Conservation (phyloP, 2,113 vertebrate genomes). For the Paradoxurus hermaphroditus region DNA sequence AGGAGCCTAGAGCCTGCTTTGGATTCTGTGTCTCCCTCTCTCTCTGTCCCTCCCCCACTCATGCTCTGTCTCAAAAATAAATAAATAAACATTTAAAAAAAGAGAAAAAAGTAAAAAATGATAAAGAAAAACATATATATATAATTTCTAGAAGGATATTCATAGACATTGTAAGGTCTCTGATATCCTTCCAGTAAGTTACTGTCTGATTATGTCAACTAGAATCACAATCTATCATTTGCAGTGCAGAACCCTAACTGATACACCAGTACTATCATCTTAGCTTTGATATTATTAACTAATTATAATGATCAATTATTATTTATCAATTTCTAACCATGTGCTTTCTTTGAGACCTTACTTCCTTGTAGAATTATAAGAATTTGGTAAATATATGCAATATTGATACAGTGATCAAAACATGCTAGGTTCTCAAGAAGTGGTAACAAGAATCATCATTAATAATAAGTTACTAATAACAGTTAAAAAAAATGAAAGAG, state of each 20-base stretch:
- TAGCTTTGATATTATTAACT: background rate
- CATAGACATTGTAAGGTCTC: background rate
- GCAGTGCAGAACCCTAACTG: background rate
- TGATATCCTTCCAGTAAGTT: background rate
- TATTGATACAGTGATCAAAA: background rate
- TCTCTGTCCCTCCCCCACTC: too few species aligned
- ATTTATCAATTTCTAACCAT: background rate
- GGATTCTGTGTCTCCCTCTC: too few species aligned
- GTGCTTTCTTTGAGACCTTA: background rate
- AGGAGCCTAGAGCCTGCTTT: too few species aligned
- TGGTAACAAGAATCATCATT: background rate
- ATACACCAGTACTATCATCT: background rate
- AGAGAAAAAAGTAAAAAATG: background rate
- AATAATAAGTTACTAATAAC: background rate
- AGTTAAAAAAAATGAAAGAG: background rate
- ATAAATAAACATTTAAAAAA: too few species aligned
- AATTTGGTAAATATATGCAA: background rate
- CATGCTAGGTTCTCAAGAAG: background rate
- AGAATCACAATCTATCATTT: background rate
- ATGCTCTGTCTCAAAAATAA: too few species aligned
- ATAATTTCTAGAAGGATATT: too few species aligned
- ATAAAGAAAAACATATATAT: background rate
- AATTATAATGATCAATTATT: background rate
- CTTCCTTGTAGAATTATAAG: background rate
- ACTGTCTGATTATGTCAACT: background rate